Base-by-base conservation (phyloP, 2,797 vertebrate genomes). In the Rachycentron canadum region DNA sequence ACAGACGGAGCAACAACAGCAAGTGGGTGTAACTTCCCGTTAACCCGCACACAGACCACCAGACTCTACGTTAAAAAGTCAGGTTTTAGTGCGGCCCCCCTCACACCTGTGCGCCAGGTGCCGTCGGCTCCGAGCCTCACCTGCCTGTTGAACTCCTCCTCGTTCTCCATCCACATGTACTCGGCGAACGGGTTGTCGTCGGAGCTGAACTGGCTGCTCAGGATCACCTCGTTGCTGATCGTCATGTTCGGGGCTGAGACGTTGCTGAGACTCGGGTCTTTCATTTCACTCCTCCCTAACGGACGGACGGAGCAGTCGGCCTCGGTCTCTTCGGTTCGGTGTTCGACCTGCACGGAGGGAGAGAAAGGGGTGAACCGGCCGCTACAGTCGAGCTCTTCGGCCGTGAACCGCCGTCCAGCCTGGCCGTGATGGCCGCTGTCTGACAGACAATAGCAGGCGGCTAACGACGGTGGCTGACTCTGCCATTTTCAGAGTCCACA, bases 151-250 rank as follows among this genome's bases (percentile, higher is more conserved):
- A 98, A 98, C 83, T 98, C 97, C 89, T 98, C 97, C 76, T 98
- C 97, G 1, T 98, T 96, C 92, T 97, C 97, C 97, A 98, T 98
- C 97, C 97, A 97, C 97, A 97, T 96, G 88, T 97, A 98, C 79
- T 98, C 97, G 0, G 97, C 97, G 89, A 98, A 98, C 56, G 97
- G 97, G 84, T 98, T 95, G 62, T 97, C 96, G 21, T 97, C 96
- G 70, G 94, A 91, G 30, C 92, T 92, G 78, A 95, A 92, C 86
- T 96, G 96, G 67, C 92, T 95, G 21, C 92, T 96, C 65, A 97
- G 95, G 79, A 96, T 95, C 74, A 96, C 92, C 81, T 96, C 95
- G 80, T 93, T 95, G 25, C 91, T 94, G 88, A 94, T 94, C 1
- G 73, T 82, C 94, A 96, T 95, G 92, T 92, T 96, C 85, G 90